These are phyloP conservation scores for Drosophila pachea DNA, from an alignment of 1,140 invertebrate species.

Conservation along the genomic window DNA sequence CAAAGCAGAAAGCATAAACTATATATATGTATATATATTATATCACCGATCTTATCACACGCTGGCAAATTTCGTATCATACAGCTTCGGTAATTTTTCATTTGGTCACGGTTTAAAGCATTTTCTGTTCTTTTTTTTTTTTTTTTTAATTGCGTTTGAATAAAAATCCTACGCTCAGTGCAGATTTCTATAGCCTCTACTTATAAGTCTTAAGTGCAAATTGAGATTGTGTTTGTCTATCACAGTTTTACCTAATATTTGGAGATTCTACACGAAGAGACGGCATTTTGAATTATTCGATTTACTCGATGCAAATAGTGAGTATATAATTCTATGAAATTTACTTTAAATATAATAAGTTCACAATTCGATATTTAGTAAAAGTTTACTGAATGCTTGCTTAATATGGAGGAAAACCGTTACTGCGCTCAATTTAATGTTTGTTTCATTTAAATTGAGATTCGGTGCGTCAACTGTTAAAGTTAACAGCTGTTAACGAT, in stretches of 20 bases:
- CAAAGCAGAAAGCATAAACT: slow-evolving; percentile 35
- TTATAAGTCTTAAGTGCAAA: background rate
- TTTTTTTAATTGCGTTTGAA: background rate
- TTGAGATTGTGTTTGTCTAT: slow-evolving; percentile 8
- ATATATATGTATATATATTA: slow-evolving; percentile 6
- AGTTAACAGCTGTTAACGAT: too few species aligned
- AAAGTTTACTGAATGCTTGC: too few species aligned
- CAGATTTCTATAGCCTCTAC: slow-evolving; percentile 3
- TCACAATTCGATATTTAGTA: too few species aligned
- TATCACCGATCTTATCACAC: slow-evolving; percentile 34
- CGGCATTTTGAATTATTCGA: background rate
- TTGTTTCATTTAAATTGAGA: too few species aligned
- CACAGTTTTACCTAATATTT: slow-evolving; percentile 18
- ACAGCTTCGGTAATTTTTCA: slow-evolving; percentile 1
- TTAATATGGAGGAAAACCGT: too few species aligned
- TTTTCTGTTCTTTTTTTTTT: slow-evolving; percentile 2
- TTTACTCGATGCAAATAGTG: too few species aligned
- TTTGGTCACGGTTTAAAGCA: slow-evolving; percentile 25
- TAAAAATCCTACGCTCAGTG: slow-evolving; percentile 3
- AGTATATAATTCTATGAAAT: too few species aligned
- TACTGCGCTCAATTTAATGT: too few species aligned
- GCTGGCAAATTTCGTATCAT: slow-evolving; percentile 9
- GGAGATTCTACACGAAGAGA: slow-evolving; percentile 2
- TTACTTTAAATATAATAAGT: too few species aligned
- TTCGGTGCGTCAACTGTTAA: too few species aligned